Base-by-base conservation (phyloP, 2,888 invertebrate species). In the Sisyra terminalis region DNA sequence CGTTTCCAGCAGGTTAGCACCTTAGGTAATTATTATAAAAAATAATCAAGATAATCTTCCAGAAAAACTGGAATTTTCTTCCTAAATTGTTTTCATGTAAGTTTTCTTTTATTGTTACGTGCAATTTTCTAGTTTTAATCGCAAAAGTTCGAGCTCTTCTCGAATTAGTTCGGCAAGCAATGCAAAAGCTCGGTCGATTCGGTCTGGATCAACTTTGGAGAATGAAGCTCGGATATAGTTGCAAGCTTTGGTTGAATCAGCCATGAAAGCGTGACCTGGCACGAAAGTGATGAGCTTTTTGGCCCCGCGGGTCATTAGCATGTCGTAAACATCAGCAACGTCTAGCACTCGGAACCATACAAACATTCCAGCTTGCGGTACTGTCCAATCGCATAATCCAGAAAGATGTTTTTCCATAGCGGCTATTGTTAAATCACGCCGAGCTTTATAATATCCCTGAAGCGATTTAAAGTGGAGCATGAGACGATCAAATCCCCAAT, bases 311-410 rank as follows among this genome's bases (percentile, higher is more conserved):
- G 73, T 68, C 64, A 74, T 71, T 10, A 85, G 73, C 75, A 86
- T 74, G 44, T 76, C 71, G 57, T 75, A 75, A 2, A 83, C 78
- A 54, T 86, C 83, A 2, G 69, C 61, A 0, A 86, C 67, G 1
- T 71, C 77, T 3, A 62, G 63, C 0, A 84, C 72, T 51, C 73
- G 71, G 40, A 84, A 63, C 86, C 86, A 87, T 31, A 84, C 66
- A 60, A 85, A 86, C 67, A 86, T 75, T 0, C 86, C 86, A 2
- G 79, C 84, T 3, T 63, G 57, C 0, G 87, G 86, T 16, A 67
- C 55, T 1, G 60, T 54, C 72, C 80, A 84, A 44, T 76, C 75
- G 2, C 73, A 76, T 3, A 82, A 55, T 39, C 72, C 75, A 65
- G 57, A 51, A 14, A 78, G 60, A 55, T 76, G 67, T 52, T 70